Percentiles rank a stretch among this genome's conserved stretches.
These are phyloP conservation scores for Microcebus jonahi DNA, from an alignment of 2,113 vertebrate genomes.

Conservation along the genomic window DNA sequence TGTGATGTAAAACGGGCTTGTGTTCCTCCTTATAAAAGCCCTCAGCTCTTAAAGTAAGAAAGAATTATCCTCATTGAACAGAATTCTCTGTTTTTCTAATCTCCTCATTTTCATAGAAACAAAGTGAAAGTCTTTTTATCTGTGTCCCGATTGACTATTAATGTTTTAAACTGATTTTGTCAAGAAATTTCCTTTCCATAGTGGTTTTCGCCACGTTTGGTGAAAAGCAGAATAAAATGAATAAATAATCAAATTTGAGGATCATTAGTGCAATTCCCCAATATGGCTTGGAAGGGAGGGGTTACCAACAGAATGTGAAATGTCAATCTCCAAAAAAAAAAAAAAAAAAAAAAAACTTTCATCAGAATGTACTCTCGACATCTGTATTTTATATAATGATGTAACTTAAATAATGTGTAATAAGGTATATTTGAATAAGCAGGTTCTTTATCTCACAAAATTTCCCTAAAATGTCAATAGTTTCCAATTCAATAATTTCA, in stretches of 20 bases:
- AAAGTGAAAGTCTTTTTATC: conserved; percentile 51
- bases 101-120: conserved; percentile 70
- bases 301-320: background rate
- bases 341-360: background rate
- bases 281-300: background rate
- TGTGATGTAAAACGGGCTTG: conserved; percentile 79
- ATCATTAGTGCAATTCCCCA: background rate
- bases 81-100: conserved; percentile 55
- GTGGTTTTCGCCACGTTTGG: background rate
- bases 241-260: background rate
- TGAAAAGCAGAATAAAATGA: background rate
- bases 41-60: conserved; percentile 70
- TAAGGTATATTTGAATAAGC: background rate
- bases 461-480: background rate
- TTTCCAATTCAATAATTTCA: background rate
- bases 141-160: background rate
- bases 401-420: background rate
- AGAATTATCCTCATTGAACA: conserved; percentile 67
- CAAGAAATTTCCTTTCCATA: background rate
- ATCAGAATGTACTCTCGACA: background rate
- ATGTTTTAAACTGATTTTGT: background rate
- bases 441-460: background rate
- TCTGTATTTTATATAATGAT: background rate
- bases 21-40: conserved; percentile 59
- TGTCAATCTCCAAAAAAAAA: background rate